A percentile compares a stretch with the other conserved stretches of the same genome.
phyloP scores from a whole-genome alignment of 2,888 invertebrate genomes.

The Epistrophella euchroma region DNA sequence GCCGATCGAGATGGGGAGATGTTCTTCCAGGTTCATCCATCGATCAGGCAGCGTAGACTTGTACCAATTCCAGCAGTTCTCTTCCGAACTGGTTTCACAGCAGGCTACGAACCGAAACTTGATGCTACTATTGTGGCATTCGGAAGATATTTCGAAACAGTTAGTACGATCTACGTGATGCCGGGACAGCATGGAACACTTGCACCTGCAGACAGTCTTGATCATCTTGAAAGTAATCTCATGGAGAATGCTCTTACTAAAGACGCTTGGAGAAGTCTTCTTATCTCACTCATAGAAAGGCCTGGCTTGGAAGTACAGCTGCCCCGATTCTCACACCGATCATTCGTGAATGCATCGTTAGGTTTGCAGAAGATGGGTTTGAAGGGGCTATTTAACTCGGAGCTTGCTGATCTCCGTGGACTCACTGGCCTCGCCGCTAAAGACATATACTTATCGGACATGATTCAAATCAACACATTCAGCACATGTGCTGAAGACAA shows the following conservation, averaged over 20 bases:
- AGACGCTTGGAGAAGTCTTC: constrained; percentile 89
- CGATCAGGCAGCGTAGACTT: constrained; percentile 90
- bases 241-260: constrained; percentile 88
- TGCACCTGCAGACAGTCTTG: constrained; percentile 91
- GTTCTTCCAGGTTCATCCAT: constrained; percentile 93
- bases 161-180: constrained; percentile 92
- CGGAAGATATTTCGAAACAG: constrained; percentile 88
- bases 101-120: constrained; percentile 92
- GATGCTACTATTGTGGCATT: constrained; percentile 93
- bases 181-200: constrained; percentile 93
- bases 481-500: constrained; percentile 91
- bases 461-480: constrained; percentile 93
- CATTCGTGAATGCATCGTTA: constrained; percentile 91
- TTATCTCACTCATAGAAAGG: constrained; percentile 90
- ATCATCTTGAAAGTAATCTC: constrained; percentile 89
- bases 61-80: constrained; percentile 94
- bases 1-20: constrained; percentile 93
- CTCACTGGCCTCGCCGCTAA: constrained; percentile 90
- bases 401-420: constrained; percentile 92
- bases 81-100: constrained; percentile 90
- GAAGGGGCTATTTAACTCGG: constrained; percentile 90
- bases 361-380: constrained; percentile 92
- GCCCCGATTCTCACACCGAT: constrained; percentile 92
- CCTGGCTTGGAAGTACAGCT: constrained; percentile 92
- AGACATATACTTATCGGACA: constrained; percentile 92